Conservation (phyloP, 1,140 invertebrate species). For the Caenorhabditis brenneri region DNA sequence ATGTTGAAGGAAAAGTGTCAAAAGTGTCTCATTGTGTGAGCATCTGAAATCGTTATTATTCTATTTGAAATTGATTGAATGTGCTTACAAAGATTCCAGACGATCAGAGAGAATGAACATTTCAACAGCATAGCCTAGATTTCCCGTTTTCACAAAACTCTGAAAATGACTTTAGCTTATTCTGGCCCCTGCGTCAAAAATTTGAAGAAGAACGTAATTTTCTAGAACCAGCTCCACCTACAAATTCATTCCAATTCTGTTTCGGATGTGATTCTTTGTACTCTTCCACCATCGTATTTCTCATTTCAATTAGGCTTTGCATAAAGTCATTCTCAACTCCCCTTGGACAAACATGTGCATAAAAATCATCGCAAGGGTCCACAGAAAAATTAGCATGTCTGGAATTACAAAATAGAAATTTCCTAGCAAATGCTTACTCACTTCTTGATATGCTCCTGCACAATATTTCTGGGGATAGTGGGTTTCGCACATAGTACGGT, state of each 20-base stretch:
- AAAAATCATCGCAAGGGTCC: slow-evolving; percentile 5
- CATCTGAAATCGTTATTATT: not conserved
- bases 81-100: not conserved
- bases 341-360: not conserved
- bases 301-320: not conserved
- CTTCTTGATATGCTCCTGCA: not conserved
- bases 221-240: no score
- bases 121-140: not conserved
- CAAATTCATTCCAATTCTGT: not conserved
- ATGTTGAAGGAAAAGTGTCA: not conserved
- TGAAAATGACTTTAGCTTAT: no score
- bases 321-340: not conserved
- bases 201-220: no score
- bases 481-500: no score
- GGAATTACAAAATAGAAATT: not conserved
- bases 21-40: not conserved
- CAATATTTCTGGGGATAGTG: not conserved
- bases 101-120: not conserved
- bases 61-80: no score
- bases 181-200: no score
- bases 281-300: not conserved
- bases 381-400: slow-evolving; percentile 5
- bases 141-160: not conserved
- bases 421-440: not conserved
- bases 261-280: not conserved